phyloP scores from a whole-genome alignment of 2,797 vertebrate genomes.

The Denticeps clupeoides region DNA sequence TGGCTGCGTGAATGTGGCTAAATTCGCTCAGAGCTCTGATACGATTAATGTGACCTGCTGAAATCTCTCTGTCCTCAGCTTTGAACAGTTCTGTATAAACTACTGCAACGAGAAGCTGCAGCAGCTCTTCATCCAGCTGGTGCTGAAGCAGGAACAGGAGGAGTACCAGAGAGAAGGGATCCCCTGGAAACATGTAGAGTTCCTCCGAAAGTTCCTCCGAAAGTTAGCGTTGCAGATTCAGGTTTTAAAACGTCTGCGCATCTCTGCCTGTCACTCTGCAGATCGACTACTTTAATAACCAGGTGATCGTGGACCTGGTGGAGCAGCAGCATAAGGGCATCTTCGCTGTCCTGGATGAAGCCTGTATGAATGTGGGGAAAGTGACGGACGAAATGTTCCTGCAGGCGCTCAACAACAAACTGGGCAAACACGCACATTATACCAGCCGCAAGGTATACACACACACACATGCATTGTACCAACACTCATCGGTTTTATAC shows the following conservation, averaged over 20 bases:
- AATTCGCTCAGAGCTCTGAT: no score
- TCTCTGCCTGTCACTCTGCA: no score
- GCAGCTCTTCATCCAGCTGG: conserved; percentile 96
- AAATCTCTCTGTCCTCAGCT: no score
- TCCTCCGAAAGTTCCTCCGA: background rate
- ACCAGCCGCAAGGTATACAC: conserved; percentile 87
- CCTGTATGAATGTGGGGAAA: conserved; percentile 95
- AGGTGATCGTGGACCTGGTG: conserved; percentile 94
- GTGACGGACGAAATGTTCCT: conserved; percentile 94
- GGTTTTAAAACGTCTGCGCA: background rate
- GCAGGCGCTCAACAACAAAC: conserved; percentile 82
- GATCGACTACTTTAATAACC: conserved; percentile 99
- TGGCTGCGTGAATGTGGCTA: no score
- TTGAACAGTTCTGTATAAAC: conserved; percentile 98
- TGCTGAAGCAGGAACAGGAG: conserved; percentile 93
- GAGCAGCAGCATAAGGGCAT: conserved; percentile 97
- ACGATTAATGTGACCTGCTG: no score
- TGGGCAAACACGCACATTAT: conserved; percentile 88
- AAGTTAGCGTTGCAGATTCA: background rate
- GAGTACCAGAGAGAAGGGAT: conserved; percentile 95
- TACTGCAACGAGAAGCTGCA: conserved; percentile 98
- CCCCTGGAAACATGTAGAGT: conserved; percentile 93
- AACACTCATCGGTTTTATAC: no score
- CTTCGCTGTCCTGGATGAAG: conserved; percentile 87
- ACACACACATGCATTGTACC: background rate